Evolutionary conservation across 2,113 vertebrate genomes (phyloP), one percentile per base, ranked within the genome.

Genomic region (Hylia prasina): DNA sequence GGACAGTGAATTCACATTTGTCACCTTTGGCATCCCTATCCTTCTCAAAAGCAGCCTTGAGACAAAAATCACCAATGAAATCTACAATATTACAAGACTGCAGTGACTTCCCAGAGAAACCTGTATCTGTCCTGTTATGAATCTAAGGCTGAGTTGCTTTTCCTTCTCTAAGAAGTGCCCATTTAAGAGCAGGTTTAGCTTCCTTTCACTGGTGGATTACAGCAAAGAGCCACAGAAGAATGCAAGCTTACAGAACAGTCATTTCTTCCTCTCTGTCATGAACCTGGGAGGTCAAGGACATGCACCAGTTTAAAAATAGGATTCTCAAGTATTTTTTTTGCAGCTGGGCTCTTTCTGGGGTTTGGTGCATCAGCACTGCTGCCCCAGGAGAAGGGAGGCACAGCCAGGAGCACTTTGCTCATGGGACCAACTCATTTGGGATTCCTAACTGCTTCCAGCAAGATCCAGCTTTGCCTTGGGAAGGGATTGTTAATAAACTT

Each of bases 361-460:
- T 54, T 79, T 70, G 27, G 23, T 57, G 30, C 51, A 19, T 50
- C 18, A 64, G 57, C 66, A 39, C 23, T 5, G 6, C 44, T 76
- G 54, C 13, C 24, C 44, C 28, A 28, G 45, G 39, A 23, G 18
- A 73, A 45, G 44, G 13, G 6, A 77, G 57, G 35, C 60, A 61
- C 7, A 15, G 37, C 66, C 42, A 6, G 70, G 75, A 82, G 53
- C 50, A 50, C 21, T 35, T 27, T 0, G 0, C 1, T 12, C 40
- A 18, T 22, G 13, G 28, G 39, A 83, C 8, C 54, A 66, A 22
- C n/a, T 70, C 66, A 28, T 60, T 30, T 3, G 5, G 44, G 42
- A 22, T 37, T 48, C 33, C 39, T 82, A 37, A 19, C 19, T 77
- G 54, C 82, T 82, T 54, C 71, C 73, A 90, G 63, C 33, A 40